Conservation (phyloP, 2,888 invertebrate species). For the Athripsodes cinereus region DNA sequence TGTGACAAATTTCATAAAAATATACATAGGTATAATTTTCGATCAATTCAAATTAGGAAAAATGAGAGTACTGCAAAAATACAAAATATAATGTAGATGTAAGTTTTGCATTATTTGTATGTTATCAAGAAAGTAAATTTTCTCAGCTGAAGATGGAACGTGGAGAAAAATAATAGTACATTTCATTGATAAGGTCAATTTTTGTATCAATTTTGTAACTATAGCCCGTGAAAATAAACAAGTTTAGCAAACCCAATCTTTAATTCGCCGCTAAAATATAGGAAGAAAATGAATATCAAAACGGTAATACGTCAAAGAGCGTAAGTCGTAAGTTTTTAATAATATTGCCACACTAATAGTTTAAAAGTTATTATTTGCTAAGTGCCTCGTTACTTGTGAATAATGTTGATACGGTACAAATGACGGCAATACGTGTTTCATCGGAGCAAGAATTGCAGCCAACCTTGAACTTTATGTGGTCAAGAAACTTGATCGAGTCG, state of each 20-base stretch:
- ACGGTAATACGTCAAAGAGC: too few relatives aligned
- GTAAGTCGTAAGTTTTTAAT: too few relatives aligned
- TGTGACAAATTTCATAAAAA: too few relatives aligned
- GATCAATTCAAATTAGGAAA: too few relatives aligned
- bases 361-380: background rate
- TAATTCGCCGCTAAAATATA: background rate
- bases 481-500: slow-evolving; percentile 13
- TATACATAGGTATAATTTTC: too few relatives aligned
- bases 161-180: background rate
- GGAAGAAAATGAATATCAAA: background rate
- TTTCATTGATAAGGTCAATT: slow-evolving; percentile 1
- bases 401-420: background rate
- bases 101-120: too few relatives aligned
- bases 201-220: background rate
- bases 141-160: background rate
- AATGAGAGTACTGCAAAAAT: too few relatives aligned
- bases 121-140: too few relatives aligned
- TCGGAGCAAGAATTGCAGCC: slow-evolving; percentile 13
- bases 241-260: background rate
- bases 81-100: too few relatives aligned
- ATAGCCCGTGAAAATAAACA: slow-evolving; percentile 1
- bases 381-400: background rate
- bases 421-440: slow-evolving; percentile 9
- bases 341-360: too few relatives aligned
- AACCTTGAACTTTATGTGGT: slow-evolving; percentile 13